Base-by-base conservation (phyloP, 30 jellyfish, hydroid and myxozoan species). In the Hydractinia echinata region DNA sequence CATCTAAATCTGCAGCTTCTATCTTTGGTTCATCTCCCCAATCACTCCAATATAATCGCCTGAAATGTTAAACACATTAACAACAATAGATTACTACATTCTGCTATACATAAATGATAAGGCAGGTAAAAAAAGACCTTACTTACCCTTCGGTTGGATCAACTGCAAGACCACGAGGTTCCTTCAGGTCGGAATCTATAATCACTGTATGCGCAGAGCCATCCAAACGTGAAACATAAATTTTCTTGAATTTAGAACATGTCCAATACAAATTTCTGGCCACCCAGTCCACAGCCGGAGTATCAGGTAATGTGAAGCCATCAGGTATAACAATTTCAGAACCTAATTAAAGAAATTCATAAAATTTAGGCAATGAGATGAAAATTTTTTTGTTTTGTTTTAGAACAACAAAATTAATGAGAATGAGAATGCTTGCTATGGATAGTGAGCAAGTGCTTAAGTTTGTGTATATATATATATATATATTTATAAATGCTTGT, bases 241-340 rank as follows among this genome's bases (percentile, higher is more conserved):
- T 94, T 83, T 91, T 72, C 50, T 94, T 89, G 67, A 86, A 85
- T 81, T 85, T 66, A 51, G 89, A 73, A 74, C 95, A 96, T 4
- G 99, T 94, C 96, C 96, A 94, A 76, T 94, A 94, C 18, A 94
- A 78, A 76, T 94, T 87, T 54, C 95, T 86, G 15, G 99, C 82
- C 48, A 90, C 85, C 99, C 99, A 94, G 71, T 94, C 99, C 66
- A 79, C 72, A 4, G 96, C 91, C 14, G 88, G 50, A 56, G 54
- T 48, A 56, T 83, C 91, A 4, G 91, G 91, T 15, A 7, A 7
- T 8, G 87, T 61, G 60, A 7, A 80, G 16, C 87, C 87, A 20
- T 52, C 8, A 4, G 64, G 87, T 61, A 80, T 69, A 10, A 80
- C 84, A 4, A 84, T 80, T 68, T 80, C 83, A n/a, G 21, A 49